phyloP scores from a whole-genome alignment of 2,113 vertebrate genomes.

The Eptatretus burgeri region DNA sequence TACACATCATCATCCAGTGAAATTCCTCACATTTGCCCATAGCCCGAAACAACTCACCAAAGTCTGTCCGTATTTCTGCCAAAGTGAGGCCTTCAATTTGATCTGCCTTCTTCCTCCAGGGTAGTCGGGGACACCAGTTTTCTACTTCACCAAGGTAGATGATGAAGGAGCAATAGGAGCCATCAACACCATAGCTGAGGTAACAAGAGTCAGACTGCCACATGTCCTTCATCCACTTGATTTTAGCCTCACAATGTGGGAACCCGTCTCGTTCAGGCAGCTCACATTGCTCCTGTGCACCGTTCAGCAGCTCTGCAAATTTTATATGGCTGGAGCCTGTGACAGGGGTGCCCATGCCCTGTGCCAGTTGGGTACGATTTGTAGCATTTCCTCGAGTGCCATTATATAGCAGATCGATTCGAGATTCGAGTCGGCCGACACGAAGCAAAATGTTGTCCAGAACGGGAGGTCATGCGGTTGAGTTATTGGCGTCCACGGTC shows the following conservation, averaged over 20 bases:
- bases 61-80: slow-evolving; percentile 55
- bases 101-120: too few relatives aligned
- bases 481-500: too few relatives aligned
- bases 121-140: too few relatives aligned
- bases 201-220: slow-evolving; percentile 87
- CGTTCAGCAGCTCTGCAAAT: slow-evolving; percentile 44
- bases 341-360: neutral
- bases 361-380: slow-evolving; percentile 26
- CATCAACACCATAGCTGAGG: slow-evolving; percentile 59
- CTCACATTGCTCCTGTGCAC: slow-evolving; percentile 91
- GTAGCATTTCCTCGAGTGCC: slow-evolving; percentile 54
- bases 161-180: slow-evolving; percentile 76
- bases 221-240: slow-evolving; percentile 99
- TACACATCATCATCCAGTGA: slow-evolving; percentile 86
- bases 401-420: slow-evolving; percentile 67
- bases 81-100: too few relatives aligned
- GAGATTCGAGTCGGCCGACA: slow-evolving; percentile 70
- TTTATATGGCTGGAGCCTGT: slow-evolving; percentile 4
- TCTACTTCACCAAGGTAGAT: slow-evolving; percentile 99
- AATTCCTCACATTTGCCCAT: slow-evolving; percentile 86
- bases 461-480: too few relatives aligned
- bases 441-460: slow-evolving; percentile 86
- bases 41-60: slow-evolving; percentile 52
- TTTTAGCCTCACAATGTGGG: slow-evolving; percentile 79
- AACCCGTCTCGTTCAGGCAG: slow-evolving; percentile 83